A percentile compares a stretch with the other conserved stretches of the same genome.
Conservation (phyloP, 2,797 vertebrate genomes). For the Manis pentadactyla region DNA sequence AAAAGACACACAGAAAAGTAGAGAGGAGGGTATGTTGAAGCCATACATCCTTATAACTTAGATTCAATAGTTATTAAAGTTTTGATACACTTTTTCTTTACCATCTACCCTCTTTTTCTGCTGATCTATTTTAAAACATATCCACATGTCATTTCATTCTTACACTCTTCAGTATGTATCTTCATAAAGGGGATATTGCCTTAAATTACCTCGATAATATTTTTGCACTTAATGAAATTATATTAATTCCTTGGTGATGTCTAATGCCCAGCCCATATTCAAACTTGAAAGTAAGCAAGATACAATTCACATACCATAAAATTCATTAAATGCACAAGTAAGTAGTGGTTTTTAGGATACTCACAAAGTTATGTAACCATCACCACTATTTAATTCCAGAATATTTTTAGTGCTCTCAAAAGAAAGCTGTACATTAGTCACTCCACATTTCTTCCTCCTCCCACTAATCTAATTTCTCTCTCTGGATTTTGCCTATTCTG, state of each 20-base stretch:
- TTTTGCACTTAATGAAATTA: not conserved
- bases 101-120: not conserved
- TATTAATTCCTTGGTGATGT: not conserved
- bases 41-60: not conserved
- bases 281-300: not conserved
- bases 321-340: not conserved
- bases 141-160: not conserved
- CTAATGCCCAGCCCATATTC: not conserved
- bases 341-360: not conserved
- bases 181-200: not conserved
- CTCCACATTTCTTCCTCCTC: not conserved
- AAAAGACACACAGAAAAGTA: not conserved
- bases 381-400: not conserved
- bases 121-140: slow-evolving; percentile 19
- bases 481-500: not conserved
- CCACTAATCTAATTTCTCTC: not conserved
- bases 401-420: not conserved
- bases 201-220: not conserved
- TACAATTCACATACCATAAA: not conserved
- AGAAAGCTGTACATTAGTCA: not conserved
- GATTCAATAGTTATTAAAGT: not conserved
- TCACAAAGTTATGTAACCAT: not conserved
- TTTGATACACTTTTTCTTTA: not conserved
- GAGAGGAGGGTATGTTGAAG: not conserved
- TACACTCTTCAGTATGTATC: not conserved